Percentiles rank a stretch among this genome's conserved stretches.
Conservation (phyloP, 2,113 vertebrate genomes). For the Lutjanus erythropterus region DNA sequence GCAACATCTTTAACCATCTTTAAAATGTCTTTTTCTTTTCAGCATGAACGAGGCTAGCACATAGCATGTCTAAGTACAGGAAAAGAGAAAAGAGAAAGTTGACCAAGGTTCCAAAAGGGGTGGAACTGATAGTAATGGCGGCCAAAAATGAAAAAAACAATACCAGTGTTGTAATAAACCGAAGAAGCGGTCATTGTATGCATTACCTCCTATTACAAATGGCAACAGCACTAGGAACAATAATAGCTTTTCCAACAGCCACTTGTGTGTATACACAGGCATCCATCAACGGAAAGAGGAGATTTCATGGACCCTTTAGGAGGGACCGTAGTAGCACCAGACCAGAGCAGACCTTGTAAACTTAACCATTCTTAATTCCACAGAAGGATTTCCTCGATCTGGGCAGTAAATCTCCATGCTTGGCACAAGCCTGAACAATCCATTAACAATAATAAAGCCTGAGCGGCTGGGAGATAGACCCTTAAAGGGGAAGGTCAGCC, state of each 20-base stretch:
- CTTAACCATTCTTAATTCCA: constrained; percentile 63
- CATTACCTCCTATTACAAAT: constrained; percentile 6
- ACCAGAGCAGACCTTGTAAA: constrained; percentile 67
- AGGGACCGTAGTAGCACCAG: constrained; percentile 13
- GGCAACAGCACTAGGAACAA: constrained; percentile 7
- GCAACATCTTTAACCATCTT: no score
- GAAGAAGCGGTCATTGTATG: background rate
- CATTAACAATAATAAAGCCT: constrained; percentile 79
- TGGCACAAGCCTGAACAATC: constrained; percentile 73
- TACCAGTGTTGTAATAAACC: background rate
- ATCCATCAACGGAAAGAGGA: background rate
- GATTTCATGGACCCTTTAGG: constrained; percentile 36
- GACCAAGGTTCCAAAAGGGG: no score
- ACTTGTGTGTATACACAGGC: background rate
- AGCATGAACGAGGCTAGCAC: no score
- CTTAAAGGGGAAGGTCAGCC: constrained; percentile 82
- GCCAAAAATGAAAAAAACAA: background rate
- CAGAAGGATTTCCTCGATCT: constrained; percentile 62
- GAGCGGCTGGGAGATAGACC: constrained; percentile 68
- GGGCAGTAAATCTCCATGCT: constrained; percentile 67
- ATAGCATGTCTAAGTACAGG: no score
- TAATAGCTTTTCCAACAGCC: background rate
- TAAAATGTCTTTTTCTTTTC: no score
- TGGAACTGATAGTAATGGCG: background rate
- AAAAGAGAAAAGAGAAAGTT: no score